A percentile compares a stretch with the other conserved stretches of the same genome.
Evolutionary conservation across 2,797 vertebrate species (phyloP).

Genomic region (Pogonophryne albipinna): DNA sequence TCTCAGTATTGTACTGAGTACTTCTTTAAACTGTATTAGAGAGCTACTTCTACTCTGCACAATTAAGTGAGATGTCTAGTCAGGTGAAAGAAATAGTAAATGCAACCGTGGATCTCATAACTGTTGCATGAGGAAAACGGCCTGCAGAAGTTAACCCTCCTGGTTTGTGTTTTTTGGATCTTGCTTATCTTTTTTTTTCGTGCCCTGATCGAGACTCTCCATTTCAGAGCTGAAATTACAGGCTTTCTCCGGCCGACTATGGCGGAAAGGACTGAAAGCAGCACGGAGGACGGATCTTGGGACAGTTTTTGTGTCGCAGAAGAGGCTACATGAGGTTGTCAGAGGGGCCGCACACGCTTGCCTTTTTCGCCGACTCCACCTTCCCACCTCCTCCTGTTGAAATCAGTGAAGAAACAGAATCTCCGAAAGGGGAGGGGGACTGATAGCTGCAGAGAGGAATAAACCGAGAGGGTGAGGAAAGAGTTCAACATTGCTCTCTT

Average conservation of each 20-base stretch:
- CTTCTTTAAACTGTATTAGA: slow-evolving; percentile 27
- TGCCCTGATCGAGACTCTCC: slow-evolving; percentile 40
- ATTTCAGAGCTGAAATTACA: slow-evolving; percentile 44
- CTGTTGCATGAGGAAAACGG: slow-evolving; percentile 69
- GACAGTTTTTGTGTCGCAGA: slow-evolving; percentile 76
- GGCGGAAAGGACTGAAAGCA: slow-evolving; percentile 74
- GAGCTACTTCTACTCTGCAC: slow-evolving; percentile 30
- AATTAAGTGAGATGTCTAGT: slow-evolving; percentile 38
- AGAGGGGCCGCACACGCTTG: slow-evolving; percentile 75
- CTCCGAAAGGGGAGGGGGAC: slow-evolving; percentile 80
- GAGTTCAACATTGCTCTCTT: slow-evolving; percentile 73
- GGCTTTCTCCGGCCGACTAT: slow-evolving; percentile 72
- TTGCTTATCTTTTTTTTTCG: slow-evolving; percentile 48
- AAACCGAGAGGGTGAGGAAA: slow-evolving; percentile 69
- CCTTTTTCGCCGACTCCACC: slow-evolving; percentile 83
- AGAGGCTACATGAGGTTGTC: slow-evolving; percentile 85
- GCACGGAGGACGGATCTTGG: slow-evolving; percentile 76
- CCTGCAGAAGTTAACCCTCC: slow-evolving; percentile 50
- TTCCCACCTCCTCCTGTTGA: slow-evolving; percentile 82
- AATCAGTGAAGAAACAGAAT: slow-evolving; percentile 82
- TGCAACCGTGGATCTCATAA: slow-evolving; percentile 51
- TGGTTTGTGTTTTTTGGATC: slow-evolving; percentile 24
- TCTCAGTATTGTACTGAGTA: slow-evolving; percentile 29
- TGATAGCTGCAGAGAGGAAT: slow-evolving; percentile 76
- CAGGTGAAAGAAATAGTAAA: slow-evolving; percentile 40